A percentile compares a stretch with the other conserved stretches of the same genome.
These are phyloP conservation scores for Chymomyza fuscimana DNA, from an alignment of 2,888 invertebrate genomes.

Conservation along the genomic window DNA sequence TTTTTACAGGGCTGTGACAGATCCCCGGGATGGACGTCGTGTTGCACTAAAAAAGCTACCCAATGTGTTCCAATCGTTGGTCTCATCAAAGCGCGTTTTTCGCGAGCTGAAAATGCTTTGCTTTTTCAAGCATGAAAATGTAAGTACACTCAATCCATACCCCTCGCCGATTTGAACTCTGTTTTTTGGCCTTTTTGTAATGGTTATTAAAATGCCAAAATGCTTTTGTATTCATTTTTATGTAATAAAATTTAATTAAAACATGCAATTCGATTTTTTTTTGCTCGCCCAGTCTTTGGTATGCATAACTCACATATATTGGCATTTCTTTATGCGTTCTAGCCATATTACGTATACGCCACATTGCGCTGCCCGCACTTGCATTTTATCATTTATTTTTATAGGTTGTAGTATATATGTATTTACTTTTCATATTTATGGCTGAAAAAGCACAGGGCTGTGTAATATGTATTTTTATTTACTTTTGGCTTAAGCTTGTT, in stretches of 20 bases:
- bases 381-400: slow-evolving; percentile 10
- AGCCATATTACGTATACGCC: slow-evolving; percentile 52
- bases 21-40: slow-evolving; percentile 98
- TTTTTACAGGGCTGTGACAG: slow-evolving; percentile 97
- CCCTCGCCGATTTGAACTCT: not conserved
- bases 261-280: slow-evolving; percentile 49
- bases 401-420: not conserved
- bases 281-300: not conserved
- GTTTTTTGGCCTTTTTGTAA: not conserved
- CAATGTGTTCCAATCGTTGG: slow-evolving; percentile 99
- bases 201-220: not conserved
- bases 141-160: slow-evolving; percentile 82
- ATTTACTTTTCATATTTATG: not conserved
- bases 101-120: slow-evolving; percentile 99
- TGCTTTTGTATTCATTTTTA: slow-evolving; percentile 28
- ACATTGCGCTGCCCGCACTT: not conserved
- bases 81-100: slow-evolving; percentile 99
- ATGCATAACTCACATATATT: slow-evolving; percentile 26
- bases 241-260: slow-evolving; percentile 56
- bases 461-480: not conserved
- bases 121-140: slow-evolving; percentile 99
- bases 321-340: slow-evolving; percentile 26
- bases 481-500: not conserved
- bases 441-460: not conserved
- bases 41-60: slow-evolving; percentile 99